Percentiles rank a stretch among this genome's conserved stretches.
These are phyloP conservation scores for Larimichthys polyactis DNA, from an alignment of 2,113 vertebrate species.

Conservation along the genomic window DNA sequence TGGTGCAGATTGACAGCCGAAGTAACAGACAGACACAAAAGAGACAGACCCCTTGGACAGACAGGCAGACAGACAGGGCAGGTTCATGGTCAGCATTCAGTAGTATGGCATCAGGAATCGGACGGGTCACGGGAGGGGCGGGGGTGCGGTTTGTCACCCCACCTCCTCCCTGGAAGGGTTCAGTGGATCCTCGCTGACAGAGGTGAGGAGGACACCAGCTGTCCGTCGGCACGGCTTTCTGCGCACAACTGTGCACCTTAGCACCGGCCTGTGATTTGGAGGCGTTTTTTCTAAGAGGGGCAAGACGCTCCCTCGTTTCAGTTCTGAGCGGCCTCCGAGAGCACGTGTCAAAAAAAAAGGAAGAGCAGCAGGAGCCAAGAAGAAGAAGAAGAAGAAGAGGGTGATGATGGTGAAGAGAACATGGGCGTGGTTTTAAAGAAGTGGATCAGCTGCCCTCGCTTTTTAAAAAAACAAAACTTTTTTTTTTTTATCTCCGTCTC, in stretches of 20 bases:
- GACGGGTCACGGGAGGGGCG: conserved; percentile 12
- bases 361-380: conserved; percentile 54
- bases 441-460: conserved; percentile 57
- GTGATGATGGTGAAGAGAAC: conserved; percentile 37
- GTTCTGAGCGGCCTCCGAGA: conserved; percentile 51
- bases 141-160: conserved; percentile 16
- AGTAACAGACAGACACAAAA: conserved; percentile 48
- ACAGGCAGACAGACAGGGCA: conserved; percentile 69
- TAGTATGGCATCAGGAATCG: conserved; percentile 83
- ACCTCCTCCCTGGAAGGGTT: conserved; percentile 58
- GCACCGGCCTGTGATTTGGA: conserved; percentile 48
- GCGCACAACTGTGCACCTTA: conserved; percentile 22
- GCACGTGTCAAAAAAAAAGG: conserved; percentile 4
- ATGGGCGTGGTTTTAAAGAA: conserved; percentile 38
- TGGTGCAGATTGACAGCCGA: conserved; percentile 82
- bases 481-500: conserved; percentile 11
- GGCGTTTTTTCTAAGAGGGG: conserved; percentile 57
- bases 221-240: conserved; percentile 37
- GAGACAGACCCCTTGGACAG: conserved; percentile 60
- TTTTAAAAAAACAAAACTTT: not conserved
- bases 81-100: conserved; percentile 87
- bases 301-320: conserved; percentile 75
- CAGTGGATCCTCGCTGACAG: conserved; percentile 63
- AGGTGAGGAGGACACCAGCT: conserved; percentile 64
- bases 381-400: conserved; percentile 30